Conservation (phyloP, 2,113 vertebrate species). For the Pachycephala philippinensis region DNA sequence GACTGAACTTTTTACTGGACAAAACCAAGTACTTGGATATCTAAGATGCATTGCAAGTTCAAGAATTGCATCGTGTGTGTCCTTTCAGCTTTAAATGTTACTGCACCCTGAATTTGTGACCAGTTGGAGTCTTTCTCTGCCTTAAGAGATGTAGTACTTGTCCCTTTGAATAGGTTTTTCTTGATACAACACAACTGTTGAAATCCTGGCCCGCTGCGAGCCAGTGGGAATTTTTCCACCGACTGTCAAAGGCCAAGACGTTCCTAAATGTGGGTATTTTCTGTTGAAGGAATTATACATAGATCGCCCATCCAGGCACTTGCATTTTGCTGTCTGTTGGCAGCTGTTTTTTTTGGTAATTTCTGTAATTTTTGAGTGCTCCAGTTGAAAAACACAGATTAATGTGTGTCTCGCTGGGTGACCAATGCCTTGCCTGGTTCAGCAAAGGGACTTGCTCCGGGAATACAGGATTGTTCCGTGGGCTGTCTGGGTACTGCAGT, state of each 20-base stretch:
- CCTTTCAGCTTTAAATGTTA: background rate
- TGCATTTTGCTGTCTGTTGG: background rate
- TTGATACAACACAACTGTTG: background rate
- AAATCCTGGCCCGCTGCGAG: background rate
- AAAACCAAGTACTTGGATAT: background rate
- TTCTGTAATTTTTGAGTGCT: background rate
- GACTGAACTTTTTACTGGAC: background rate
- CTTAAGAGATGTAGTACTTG: background rate
- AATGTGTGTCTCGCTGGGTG: fast-evolving
- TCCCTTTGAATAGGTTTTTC: background rate
- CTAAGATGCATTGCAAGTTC: background rate
- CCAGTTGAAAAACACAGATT: background rate
- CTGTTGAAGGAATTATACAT: background rate
- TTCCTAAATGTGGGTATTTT: background rate
- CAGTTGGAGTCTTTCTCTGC: background rate
- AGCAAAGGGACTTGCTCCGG: fast-evolving
- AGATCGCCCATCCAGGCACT: background rate
- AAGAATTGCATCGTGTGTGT: background rate
- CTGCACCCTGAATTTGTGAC: background rate
- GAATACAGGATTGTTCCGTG: background rate
- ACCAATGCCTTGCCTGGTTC: background rate
- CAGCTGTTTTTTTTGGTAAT: background rate
- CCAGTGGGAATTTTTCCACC: background rate
- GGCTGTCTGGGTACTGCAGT: background rate
- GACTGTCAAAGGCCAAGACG: background rate